Evolutionary conservation across 1,140 invertebrate genomes (phyloP).

Genomic region (Drosophila kohkoa): DNA sequence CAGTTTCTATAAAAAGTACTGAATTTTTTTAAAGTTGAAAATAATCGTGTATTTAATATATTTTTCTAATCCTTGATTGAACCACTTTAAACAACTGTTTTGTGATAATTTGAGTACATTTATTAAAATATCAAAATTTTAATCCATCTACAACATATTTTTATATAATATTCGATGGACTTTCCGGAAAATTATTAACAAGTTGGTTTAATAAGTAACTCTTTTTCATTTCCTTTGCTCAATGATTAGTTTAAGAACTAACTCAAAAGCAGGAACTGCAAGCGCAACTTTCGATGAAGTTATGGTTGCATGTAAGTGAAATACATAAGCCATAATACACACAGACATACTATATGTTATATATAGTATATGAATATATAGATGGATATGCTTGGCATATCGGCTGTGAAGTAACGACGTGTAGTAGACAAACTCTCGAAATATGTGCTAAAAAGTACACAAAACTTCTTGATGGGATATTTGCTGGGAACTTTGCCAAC

Average conservation of each 20-base stretch:
- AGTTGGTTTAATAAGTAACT: neutral
- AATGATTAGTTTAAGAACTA: neutral
- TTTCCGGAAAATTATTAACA: too few species aligned
- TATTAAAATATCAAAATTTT: too few species aligned
- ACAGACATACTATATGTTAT: neutral
- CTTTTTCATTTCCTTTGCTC: neutral
- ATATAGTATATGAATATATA: conserved; percentile 3
- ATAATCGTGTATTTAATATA: too few species aligned
- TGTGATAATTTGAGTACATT: too few species aligned
- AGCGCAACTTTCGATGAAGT: neutral
- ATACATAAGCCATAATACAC: conserved; percentile 26
- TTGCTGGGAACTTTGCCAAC: conserved; percentile 64
- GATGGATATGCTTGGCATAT: conserved; percentile 33
- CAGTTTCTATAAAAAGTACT: too few species aligned
- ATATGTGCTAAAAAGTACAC: conserved; percentile 77
- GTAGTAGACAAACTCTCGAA: conserved; percentile 46
- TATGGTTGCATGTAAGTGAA: conserved; percentile 8
- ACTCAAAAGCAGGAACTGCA: neutral
- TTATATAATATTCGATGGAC: too few species aligned
- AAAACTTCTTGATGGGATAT: conserved; percentile 66
- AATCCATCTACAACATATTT: too few species aligned
- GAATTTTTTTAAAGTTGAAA: too few species aligned
- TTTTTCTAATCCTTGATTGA: too few species aligned
- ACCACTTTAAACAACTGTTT: too few species aligned
- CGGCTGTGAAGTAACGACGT: conserved; percentile 34